phyloP scores from a whole-genome alignment of 2,797 vertebrate genomes.

The Kryptolebias ocellatus region DNA sequence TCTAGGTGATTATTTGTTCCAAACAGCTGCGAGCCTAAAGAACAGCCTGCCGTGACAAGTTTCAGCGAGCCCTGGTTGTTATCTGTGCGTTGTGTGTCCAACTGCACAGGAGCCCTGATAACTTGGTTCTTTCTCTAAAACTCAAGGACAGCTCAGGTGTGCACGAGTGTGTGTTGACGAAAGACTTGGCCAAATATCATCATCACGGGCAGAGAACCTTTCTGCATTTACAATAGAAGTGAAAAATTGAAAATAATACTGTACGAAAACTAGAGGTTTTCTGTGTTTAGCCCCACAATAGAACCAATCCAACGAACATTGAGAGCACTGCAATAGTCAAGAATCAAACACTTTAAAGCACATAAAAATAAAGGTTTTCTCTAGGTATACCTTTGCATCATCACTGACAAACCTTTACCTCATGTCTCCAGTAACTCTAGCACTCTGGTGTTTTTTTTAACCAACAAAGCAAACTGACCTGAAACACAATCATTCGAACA shows the following conservation, averaged over 20 bases:
- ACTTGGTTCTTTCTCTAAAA: constrained; percentile 18
- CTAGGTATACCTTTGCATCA: not conserved
- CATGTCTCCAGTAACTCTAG: not conserved
- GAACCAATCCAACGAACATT: no score
- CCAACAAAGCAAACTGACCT: not conserved
- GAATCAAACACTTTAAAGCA: no score
- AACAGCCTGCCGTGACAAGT: constrained; percentile 13
- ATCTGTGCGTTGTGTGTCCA: constrained; percentile 22
- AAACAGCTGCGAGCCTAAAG: not conserved
- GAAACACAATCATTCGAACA: not conserved
- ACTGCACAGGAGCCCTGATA: constrained; percentile 33
- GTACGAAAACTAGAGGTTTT: no score
- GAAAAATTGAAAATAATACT: no score
- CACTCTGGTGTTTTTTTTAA: not conserved
- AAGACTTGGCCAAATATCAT: not conserved
- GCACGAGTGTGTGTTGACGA: not conserved
- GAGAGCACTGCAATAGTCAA: no score
- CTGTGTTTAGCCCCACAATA: no score
- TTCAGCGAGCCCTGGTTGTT: constrained; percentile 8
- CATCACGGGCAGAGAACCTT: not conserved
- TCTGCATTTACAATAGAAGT: no score
- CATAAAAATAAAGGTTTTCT: no score
- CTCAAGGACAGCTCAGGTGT: constrained; percentile 24
- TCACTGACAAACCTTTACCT: not conserved
- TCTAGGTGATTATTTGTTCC: not conserved